Base-by-base conservation (phyloP, 30 jellyfish, hydroid and myxozoan species). In the Sanderia malayensis region DNA sequence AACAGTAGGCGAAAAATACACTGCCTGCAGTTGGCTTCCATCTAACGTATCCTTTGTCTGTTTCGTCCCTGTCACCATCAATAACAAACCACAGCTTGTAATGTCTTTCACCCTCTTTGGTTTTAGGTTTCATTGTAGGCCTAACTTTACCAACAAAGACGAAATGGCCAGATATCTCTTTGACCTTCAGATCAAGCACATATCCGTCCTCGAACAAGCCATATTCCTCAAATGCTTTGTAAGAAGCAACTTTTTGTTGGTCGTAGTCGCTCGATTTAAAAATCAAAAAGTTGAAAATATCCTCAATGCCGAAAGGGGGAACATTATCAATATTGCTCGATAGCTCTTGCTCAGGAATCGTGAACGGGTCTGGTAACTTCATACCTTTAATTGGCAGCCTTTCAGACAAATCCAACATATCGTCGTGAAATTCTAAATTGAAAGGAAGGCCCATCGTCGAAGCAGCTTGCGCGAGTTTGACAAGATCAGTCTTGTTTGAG, bases 1-100 rank as follows among this genome's bases (percentile, higher is more conserved):
- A 24, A 68, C 80, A 68, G 67, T 37, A 68, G 46, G 44, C 80
- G 0, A 67, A 68, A 68, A 68, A 68, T 37, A 68, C 67, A 45
- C 80, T 37, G 31, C 80, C 80, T 34, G 80, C 80, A 4, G 80
- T 68, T 68, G 67, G 80, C 47, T 68, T 45, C 80, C 66, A 45
- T 68, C 67, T n/a, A 34, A 37, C 4, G 45, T 25, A 25, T 4
- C 67, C 64, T 3, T 68, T 21, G 29, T 20, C 80, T 18, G 23
- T 21, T 27, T 68, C 21, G 45, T 8, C 46, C 47, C 67, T 68
- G 10, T 68, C 80, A 18, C 80, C 22, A 49, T 44, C 80, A 7
- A 68, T 28, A 27, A 68, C 28, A 68, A 37, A 37, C 67, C 67
- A 68, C 44, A 68, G 80, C 25, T 68, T 68, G 47, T 68, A 68